These are phyloP conservation scores for Vannuccia rotundouncinata DNA, from an alignment of 2,888 invertebrate genomes.

Conservation along the genomic window DNA sequence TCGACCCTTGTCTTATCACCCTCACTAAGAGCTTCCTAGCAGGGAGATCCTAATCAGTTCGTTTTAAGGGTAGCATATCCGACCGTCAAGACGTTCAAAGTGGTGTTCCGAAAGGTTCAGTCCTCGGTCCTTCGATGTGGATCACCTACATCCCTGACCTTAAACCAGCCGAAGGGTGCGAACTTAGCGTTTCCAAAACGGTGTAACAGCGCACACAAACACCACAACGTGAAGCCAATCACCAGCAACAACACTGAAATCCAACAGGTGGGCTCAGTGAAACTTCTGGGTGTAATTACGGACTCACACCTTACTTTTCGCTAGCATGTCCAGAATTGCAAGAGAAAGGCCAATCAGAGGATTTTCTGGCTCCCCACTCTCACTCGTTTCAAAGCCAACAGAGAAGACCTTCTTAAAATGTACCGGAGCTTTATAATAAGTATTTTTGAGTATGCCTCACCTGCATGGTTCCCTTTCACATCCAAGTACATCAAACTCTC, in stretches of 20 bases:
- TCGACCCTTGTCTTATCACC: not conserved
- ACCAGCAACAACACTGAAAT: slow-evolving; percentile 4
- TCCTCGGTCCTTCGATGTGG: not conserved
- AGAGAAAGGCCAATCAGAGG: slow-evolving; percentile 21
- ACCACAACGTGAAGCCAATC: slow-evolving; percentile 5
- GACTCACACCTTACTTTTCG: slow-evolving; percentile 21
- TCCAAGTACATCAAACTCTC: not conserved
- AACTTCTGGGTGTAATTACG: slow-evolving; percentile 18
- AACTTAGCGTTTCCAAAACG: not conserved
- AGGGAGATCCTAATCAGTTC: not conserved
- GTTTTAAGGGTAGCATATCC: not conserved
- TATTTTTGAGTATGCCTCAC: slow-evolving; percentile 11
- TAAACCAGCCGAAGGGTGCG: not conserved
- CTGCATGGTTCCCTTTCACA: slow-evolving; percentile 15
- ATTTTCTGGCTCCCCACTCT: slow-evolving; percentile 25
- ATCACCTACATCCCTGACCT: slow-evolving; percentile 13
- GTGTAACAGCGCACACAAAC: slow-evolving; percentile 7
- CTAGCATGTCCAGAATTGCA: slow-evolving; percentile 9
- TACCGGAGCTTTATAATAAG: slow-evolving; percentile 19
- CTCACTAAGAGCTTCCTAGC: not conserved
- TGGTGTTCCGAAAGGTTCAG: not conserved
- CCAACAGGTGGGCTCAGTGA: slow-evolving; percentile 10
- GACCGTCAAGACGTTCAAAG: not conserved
- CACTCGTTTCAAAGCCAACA: not conserved
- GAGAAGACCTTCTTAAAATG: slow-evolving; percentile 23